Percentiles rank a stretch among this genome's conserved stretches.
These are phyloP conservation scores for Eolophus roseicapilla DNA, from an alignment of 2,113 vertebrate species.

Conservation along the genomic window DNA sequence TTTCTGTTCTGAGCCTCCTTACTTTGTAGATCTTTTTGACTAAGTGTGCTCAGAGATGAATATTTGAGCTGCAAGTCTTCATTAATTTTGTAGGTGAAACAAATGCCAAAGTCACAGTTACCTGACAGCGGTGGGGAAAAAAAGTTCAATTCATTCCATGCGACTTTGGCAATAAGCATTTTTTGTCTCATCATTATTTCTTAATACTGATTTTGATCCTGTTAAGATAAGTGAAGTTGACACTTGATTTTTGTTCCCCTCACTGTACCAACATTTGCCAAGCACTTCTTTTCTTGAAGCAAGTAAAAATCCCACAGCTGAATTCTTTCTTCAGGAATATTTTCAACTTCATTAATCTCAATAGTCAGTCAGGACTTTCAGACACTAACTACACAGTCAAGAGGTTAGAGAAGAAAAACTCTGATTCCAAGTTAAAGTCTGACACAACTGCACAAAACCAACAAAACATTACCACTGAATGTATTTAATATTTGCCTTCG, in stretches of 20 bases:
- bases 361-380: neutral
- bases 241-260: neutral
- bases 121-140: neutral
- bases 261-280: neutral
- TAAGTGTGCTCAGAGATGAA: neutral
- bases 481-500: neutral
- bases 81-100: slow-evolving; percentile 16
- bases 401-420: neutral
- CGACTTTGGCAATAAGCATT: neutral
- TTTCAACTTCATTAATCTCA: neutral
- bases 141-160: neutral
- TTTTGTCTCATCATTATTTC: neutral
- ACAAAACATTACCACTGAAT: neutral
- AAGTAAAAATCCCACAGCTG: neutral
- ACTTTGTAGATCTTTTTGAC: neutral
- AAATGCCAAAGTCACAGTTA: slow-evolving; percentile 16
- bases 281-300: neutral
- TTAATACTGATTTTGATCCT: neutral
- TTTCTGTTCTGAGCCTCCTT: neutral
- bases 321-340: neutral
- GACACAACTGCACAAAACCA: neutral
- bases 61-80: neutral
- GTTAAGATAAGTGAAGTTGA: neutral
- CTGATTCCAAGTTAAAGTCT: neutral
- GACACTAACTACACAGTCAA: neutral